These are phyloP conservation scores for Zeuzera pyrina DNA, from an alignment of 2,888 invertebrate species.

Conservation along the genomic window DNA sequence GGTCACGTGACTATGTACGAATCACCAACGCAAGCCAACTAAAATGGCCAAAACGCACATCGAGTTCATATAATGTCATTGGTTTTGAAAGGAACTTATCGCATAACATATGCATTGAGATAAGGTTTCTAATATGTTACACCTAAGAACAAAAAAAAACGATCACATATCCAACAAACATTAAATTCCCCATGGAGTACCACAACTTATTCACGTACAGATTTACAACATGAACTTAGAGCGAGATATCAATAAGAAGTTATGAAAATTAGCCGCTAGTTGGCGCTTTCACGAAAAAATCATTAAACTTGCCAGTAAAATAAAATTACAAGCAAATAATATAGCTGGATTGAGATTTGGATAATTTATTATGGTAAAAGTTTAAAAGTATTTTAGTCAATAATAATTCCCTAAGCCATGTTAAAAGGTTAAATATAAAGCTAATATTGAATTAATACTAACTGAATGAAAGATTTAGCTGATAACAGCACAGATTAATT, in stretches of 20 bases:
- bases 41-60: slow-evolving; percentile 74
- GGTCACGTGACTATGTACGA: slow-evolving; percentile 73
- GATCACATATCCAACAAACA: slow-evolving; percentile 53
- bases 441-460: too few relatives aligned
- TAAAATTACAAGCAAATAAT: slow-evolving; percentile 8
- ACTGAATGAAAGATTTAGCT: too few relatives aligned
- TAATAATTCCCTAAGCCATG: too few relatives aligned
- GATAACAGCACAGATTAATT: too few relatives aligned
- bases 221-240: slow-evolving; percentile 59
- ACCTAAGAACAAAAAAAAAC: slow-evolving; percentile 41
- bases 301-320: slow-evolving; percentile 20
- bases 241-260: slow-evolving; percentile 68
- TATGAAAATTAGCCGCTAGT: slow-evolving; percentile 49
- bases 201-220: slow-evolving; percentile 48
- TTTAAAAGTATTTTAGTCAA: too few relatives aligned
- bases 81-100: slow-evolving; percentile 60
- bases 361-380: too few relatives aligned
- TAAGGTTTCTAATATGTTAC: slow-evolving; percentile 37
- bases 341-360: too few relatives aligned
- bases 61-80: slow-evolving; percentile 68
- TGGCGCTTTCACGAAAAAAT: slow-evolving; percentile 37
- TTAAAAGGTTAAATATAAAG: too few relatives aligned
- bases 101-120: slow-evolving; percentile 59
- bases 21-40: slow-evolving; percentile 73
- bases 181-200: slow-evolving; percentile 44